Conservation (phyloP, 2,797 vertebrate genomes). For the Gephyroberyx darwinii region DNA sequence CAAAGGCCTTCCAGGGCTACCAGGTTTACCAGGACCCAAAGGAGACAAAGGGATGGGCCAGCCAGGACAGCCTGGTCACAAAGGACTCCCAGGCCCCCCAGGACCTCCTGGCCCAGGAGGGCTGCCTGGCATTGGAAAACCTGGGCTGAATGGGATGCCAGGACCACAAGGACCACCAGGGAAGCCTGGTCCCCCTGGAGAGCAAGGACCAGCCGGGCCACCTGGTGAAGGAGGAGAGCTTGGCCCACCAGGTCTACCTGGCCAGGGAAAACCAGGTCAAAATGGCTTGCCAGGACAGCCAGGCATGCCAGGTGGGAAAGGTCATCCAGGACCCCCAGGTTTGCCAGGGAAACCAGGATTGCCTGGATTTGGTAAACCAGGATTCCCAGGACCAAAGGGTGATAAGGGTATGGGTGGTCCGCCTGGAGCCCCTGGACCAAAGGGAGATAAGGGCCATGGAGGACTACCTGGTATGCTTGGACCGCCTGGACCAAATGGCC, state of each 20-base stretch:
- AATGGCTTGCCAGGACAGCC: constrained; percentile 90
- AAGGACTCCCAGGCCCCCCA: constrained; percentile 88
- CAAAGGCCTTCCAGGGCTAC: constrained; percentile 91
- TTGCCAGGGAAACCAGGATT: constrained; percentile 92
- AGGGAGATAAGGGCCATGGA: constrained; percentile 90
- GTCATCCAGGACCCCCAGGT: constrained; percentile 91
- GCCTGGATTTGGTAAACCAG: constrained; percentile 94
- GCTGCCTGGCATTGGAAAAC: constrained; percentile 91
- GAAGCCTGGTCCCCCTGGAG: constrained; percentile 88
- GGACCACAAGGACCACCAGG: constrained; percentile 90
- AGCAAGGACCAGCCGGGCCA: constrained; percentile 85
- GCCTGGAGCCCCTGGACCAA: constrained; percentile 86
- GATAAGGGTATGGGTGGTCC: constrained; percentile 88
- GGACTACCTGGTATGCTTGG: constrained; percentile 90
- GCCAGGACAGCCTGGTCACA: constrained; percentile 91
- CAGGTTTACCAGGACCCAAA: constrained; percentile 91
- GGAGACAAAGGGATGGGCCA: constrained; percentile 93
- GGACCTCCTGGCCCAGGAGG: constrained; percentile 90
- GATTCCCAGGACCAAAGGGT: constrained; percentile 91
- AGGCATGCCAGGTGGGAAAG: constrained; percentile 90
- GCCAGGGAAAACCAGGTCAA: constrained; percentile 91
- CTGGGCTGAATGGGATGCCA: constrained; percentile 89
- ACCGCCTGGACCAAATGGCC: constrained; percentile 87
- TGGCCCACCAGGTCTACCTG: constrained; percentile 90
- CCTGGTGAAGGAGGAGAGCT: constrained; percentile 86